Evolutionary conservation across 2,888 invertebrate species (phyloP), one percentile per base, ranked within the genome.

Genomic region (Drosophila pegasa): DNA sequence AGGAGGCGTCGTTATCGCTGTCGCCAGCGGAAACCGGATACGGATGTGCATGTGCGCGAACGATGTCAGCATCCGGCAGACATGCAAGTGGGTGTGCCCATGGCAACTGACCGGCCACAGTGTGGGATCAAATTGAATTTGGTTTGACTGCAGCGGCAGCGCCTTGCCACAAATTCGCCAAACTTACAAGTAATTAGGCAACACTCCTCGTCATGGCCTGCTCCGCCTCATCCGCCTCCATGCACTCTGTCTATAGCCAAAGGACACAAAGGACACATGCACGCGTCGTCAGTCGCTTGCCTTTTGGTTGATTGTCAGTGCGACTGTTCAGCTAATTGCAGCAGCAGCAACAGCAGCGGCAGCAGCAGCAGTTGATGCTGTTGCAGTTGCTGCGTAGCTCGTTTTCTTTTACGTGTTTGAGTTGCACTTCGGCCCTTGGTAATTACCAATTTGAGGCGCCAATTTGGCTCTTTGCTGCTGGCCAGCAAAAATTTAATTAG

Each of bases 101-200:
- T 50, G 35, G 64, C 50, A 35, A 35, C 38, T 38, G 37, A 58
- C 66, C 66, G 78, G 60, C 71, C 75, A 54, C 51, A 62, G 56
- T 63, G 62, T 57, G 75, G 71, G 25, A 54, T 60, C 81, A 84
- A 90, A 90, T 90, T 90, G 87, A 90, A 90, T 90, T 90, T 89
- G 81, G 81, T 78, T 78, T 45, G 45, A 80, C 78, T 40, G 72
- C 54, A 60, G 65, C 38, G 57, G 77, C 56, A 81, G 58, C 75
- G 88, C 70, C 79, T 81, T 74, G 80, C 90, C 88, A 77, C 90
- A 91, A 89, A 82, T 87, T 89, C 81, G 75, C 84, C 86, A 85
- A 90, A 90, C 86, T 91, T 83, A 80, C 90, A 90, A 91, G 90
- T 90, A 91, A 90, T 90, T 90, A 90, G 90, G 87, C 90, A 86